Base-by-base conservation (phyloP, 37 sponge, comb jelly and placozoan species). In the Mnemiopsis leidyi region DNA sequence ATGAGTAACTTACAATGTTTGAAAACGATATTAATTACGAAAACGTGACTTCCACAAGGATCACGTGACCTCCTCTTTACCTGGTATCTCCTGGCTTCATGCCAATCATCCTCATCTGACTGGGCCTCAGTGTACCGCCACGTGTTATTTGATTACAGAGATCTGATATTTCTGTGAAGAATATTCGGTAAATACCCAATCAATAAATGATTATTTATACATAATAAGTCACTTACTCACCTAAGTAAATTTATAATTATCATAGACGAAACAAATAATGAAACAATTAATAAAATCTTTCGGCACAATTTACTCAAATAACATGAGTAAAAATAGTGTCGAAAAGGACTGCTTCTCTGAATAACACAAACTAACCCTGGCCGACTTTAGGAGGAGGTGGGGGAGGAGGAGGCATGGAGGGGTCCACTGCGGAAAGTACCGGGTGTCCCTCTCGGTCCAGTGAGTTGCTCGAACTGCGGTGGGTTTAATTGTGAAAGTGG, bases 51-150 rank as follows among this genome's bases (percentile, higher is more conserved):
- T n/a, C n/a, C n/a, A n/a, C n/a, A n/a, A n/a, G n/a, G n/a, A 67
- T 13, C 18, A 21, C 13, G 20, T 67, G 68, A 67, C 20, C 68
- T 67, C 68, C 20, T 20, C 20, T 20, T 71, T 39, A 85, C 90
- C 90, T 85, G 26, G 90, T 40, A 33, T 85, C 90, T 9, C 90
- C 90, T 40, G 90, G 90, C 29, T 37, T 38, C 90, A 85, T 85
- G 13, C 90, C 90, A 3, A 36, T 18, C 36, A 39, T 29, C n/a
- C 90, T 28, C 25, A 85, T 39, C 30, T 85, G 90, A 85, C 35
- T 85, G 29, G 90, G 75, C 20, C 30, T 71, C 30, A 71, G n/a
- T 23, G 75, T 71, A n/a, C 75, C 75, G 20, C 75, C 75, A 23
- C 75, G 7, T 71, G 75, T 71, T 71, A 71, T 71, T 25, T n/a